Conservation (phyloP, 2,113 vertebrate genomes). For the Phaethon lepturus region DNA sequence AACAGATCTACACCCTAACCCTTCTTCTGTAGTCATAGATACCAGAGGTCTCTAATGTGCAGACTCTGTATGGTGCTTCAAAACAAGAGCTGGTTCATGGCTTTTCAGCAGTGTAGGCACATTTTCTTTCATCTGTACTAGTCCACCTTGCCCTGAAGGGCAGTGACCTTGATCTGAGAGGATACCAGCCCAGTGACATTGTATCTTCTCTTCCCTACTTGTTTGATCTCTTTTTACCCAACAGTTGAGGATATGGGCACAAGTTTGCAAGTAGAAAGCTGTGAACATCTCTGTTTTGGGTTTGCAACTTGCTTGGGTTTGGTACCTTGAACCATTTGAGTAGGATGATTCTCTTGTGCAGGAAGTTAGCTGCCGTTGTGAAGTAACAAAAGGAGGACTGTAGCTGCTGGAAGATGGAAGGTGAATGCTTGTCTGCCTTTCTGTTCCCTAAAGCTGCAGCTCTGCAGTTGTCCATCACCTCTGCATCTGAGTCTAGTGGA, state of each 20-base stretch:
- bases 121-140: neutral
- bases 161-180: neutral
- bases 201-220: neutral
- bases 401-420: neutral
- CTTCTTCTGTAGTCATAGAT: neutral
- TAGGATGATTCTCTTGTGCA: neutral
- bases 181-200: neutral
- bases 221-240: neutral
- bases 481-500: neutral
- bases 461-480: neutral
- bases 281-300: neutral
- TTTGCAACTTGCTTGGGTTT: neutral
- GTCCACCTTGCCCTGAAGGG: neutral
- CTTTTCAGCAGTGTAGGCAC: neutral
- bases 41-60: neutral
- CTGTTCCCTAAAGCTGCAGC: neutral
- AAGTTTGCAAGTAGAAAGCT: neutral
- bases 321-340: neutral
- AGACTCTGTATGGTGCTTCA: neutral
- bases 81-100: neutral
- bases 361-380: accelerated
- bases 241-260: accelerated
- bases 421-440: neutral
- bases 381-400: neutral
- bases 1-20: neutral